A percentile compares a stretch with the other conserved stretches of the same genome.
These are phyloP conservation scores for Lasioglossum oenotherae DNA, from an alignment of 2,888 invertebrate genomes.

Conservation along the genomic window DNA sequence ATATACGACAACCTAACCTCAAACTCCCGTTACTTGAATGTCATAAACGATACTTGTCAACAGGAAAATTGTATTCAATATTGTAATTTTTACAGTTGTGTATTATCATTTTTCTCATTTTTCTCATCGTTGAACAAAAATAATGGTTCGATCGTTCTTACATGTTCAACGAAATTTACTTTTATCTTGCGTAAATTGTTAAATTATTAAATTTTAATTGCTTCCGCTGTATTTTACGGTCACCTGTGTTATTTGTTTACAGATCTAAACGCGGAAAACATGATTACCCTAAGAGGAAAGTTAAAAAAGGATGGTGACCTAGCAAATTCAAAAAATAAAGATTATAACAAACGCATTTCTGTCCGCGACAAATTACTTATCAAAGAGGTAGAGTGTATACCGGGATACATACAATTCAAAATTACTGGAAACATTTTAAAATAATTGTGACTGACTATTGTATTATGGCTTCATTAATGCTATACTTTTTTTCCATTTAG, in stretches of 20 bases:
- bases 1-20: slow-evolving; percentile 50
- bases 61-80: not conserved
- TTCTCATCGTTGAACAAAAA: slow-evolving; percentile 14
- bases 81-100: not conserved
- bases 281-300: slow-evolving; percentile 91
- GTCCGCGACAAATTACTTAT: slow-evolving; percentile 92
- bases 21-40: slow-evolving; percentile 20
- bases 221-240: not conserved
- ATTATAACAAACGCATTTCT: slow-evolving; percentile 87
- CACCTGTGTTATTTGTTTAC: slow-evolving; percentile 21
- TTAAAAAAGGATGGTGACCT: slow-evolving; percentile 88
- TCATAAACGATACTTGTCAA: slow-evolving; percentile 40
- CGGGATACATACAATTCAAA: not conserved
- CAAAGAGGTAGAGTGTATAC: slow-evolving; percentile 88
- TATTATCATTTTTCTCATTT: not conserved
- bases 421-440: not conserved
- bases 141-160: slow-evolving; percentile 2
- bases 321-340: slow-evolving; percentile 76
- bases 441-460: not conserved
- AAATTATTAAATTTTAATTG: not conserved
- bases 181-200: not conserved
- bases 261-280: slow-evolving; percentile 76
- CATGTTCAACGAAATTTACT: not conserved
- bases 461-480: not conserved
- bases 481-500: slow-evolving; percentile 74